phyloP scores from a whole-genome alignment of 2,888 invertebrate genomes.

The Cephus rjabovi region DNA sequence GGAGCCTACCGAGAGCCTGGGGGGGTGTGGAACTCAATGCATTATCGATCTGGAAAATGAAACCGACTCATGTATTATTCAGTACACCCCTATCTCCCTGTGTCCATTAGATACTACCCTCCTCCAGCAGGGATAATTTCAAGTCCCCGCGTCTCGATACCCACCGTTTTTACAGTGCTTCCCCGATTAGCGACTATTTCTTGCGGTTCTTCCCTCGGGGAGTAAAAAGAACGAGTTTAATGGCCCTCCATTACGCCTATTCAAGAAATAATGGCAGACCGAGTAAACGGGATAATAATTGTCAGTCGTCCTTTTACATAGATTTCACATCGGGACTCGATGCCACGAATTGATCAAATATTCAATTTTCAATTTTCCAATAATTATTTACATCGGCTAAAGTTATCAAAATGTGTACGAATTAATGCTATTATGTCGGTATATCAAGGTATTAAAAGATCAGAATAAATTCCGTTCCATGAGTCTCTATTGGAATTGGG shows the following conservation, averaged over 20 bases:
- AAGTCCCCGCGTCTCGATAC: not conserved
- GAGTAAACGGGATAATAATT: not conserved
- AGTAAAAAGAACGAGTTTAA: not conserved
- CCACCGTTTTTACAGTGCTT: not conserved
- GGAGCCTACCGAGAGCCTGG: slow-evolving; percentile 25
- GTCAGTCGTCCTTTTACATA: not conserved
- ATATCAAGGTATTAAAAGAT: not conserved
- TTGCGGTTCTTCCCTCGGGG: not conserved
- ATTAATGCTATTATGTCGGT: not conserved
- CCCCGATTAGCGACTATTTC: not conserved
- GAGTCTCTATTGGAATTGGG: not conserved
- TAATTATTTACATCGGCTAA: not conserved
- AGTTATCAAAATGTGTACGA: not conserved
- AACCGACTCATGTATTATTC: slow-evolving; percentile 49
- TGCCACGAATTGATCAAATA: not conserved
- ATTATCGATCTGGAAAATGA: slow-evolving; percentile 46
- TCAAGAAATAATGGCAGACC: not conserved
- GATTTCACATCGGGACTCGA: not conserved
- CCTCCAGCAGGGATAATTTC: not conserved
- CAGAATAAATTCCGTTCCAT: not conserved
- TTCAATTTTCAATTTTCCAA: not conserved
- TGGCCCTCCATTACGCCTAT: not conserved
- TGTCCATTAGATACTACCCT: slow-evolving; percentile 4
- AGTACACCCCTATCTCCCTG: slow-evolving; percentile 27
- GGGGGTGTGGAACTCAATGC: slow-evolving; percentile 36